These are phyloP conservation scores for Encarsia formosa DNA, from an alignment of 2,888 invertebrate genomes.

Conservation along the genomic window DNA sequence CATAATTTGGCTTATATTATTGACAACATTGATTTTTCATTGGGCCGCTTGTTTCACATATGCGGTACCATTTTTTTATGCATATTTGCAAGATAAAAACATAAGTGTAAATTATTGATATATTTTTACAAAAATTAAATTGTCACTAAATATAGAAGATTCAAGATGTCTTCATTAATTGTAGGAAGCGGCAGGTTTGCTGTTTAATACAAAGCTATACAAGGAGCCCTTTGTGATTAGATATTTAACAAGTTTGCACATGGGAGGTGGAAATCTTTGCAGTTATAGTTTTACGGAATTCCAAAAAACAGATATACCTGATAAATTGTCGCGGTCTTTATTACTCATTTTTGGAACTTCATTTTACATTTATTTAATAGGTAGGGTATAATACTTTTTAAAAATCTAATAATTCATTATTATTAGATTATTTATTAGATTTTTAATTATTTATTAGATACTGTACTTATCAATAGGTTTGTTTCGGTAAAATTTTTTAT, in stretches of 20 bases:
- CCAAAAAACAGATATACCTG: slow-evolving; percentile 30
- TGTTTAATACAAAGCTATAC: slow-evolving; percentile 28
- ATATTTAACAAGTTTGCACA: slow-evolving; percentile 39
- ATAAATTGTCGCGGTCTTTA: slow-evolving; percentile 35
- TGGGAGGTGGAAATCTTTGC: slow-evolving; percentile 40
- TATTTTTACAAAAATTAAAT: too few species aligned
- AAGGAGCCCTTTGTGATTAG: slow-evolving; percentile 26
- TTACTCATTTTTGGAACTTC: slow-evolving; percentile 37
- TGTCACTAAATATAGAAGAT: too few species aligned
- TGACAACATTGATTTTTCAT: slow-evolving; percentile 39
- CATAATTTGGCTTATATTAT: slow-evolving; percentile 35
- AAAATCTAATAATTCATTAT: too few species aligned
- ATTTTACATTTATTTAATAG: slow-evolving; percentile 38
- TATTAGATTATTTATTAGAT: too few species aligned
- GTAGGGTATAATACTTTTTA: slow-evolving; percentile 35
- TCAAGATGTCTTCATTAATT: background rate
- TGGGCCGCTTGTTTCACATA: slow-evolving; percentile 41
- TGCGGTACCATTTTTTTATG: slow-evolving; percentile 35
- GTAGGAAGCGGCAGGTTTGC: slow-evolving; percentile 33
- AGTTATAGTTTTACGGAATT: slow-evolving; percentile 38
- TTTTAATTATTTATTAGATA: too few species aligned
- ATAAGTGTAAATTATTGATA: slow-evolving; percentile 33
- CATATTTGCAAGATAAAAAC: slow-evolving; percentile 29
- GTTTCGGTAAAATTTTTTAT: too few species aligned
- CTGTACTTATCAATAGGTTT: too few species aligned